Evolutionary conservation across 1,140 invertebrate genomes (phyloP).

Genomic region (Yoshiicerus persimilis): DNA sequence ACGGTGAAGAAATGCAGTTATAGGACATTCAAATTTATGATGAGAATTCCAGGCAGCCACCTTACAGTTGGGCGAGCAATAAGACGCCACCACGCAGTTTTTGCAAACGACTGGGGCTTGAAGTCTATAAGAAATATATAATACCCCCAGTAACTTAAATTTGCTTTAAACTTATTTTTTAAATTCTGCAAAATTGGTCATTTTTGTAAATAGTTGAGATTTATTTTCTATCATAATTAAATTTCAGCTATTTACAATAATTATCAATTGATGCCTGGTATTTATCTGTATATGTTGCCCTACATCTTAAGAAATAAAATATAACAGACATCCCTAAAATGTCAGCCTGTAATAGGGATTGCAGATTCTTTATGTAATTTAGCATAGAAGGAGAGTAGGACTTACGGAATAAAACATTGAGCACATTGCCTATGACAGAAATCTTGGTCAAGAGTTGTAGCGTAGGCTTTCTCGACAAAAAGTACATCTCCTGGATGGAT

Average conservation of each 20-base stretch:
- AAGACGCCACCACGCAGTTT: conserved; percentile 71
- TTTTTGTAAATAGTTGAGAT: too few relatives aligned
- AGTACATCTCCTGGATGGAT: conserved; percentile 69
- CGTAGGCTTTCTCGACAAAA: conserved; percentile 71
- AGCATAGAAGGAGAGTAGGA: background rate
- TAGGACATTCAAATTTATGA: conserved; percentile 77
- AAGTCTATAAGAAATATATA: conserved; percentile 49
- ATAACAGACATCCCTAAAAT: too few relatives aligned
- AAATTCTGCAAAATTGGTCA: too few relatives aligned
- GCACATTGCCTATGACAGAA: conserved; percentile 76
- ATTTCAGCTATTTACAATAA: too few relatives aligned
- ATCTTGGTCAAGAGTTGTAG: conserved; percentile 66
- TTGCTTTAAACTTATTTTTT: background rate
- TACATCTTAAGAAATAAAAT: too few relatives aligned
- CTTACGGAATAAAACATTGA: conserved; percentile 67
- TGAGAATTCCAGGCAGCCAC: conserved; percentile 66
- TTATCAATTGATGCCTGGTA: too few relatives aligned
- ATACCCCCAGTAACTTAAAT: background rate
- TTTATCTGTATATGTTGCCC: too few relatives aligned
- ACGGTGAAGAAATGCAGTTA: conserved; percentile 69
- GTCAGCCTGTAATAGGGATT: background rate
- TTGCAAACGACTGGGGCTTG: conserved; percentile 70
- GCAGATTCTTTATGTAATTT: background rate
- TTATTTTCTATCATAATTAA: too few relatives aligned
- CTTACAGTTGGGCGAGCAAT: conserved; percentile 76